Evolutionary conservation across 2,113 vertebrate species (phyloP).

Genomic region (Athene noctua): DNA sequence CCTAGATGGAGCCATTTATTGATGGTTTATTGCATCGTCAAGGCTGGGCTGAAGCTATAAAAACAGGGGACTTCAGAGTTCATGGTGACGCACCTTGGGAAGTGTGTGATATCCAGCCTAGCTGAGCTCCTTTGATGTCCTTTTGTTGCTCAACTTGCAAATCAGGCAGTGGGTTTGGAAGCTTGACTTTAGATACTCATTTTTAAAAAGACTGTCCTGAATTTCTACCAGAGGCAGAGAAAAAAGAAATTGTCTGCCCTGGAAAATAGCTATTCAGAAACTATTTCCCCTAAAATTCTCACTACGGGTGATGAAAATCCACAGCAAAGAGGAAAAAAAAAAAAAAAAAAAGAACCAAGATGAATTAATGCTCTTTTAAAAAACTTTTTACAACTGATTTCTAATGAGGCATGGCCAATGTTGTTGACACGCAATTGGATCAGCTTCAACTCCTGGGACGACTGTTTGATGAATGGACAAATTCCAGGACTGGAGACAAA

Average conservation of each 20-base stretch:
- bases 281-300: constrained; percentile 31
- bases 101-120: not conserved
- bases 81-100: not conserved
- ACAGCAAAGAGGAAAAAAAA: not conserved
- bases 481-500: constrained; percentile 34
- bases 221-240: not conserved
- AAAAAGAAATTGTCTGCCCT: not conserved
- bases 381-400: constrained; percentile 46
- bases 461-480: constrained; percentile 34
- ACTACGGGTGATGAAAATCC: not conserved
- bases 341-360: constrained; percentile 10
- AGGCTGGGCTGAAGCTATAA: not conserved
- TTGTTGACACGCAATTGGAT: constrained; percentile 26
- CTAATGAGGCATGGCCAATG: constrained; percentile 40
- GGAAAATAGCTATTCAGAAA: constrained; percentile 15
- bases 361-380: constrained; percentile 32
- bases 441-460: constrained; percentile 3
- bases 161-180: not conserved
- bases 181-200: not conserved
- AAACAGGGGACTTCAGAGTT: not conserved
- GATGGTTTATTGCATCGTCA: not conserved
- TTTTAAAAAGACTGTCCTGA: not conserved
- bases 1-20: not conserved
- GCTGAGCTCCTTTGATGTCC: not conserved
- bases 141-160: not conserved